Evolutionary conservation across 2,113 vertebrate species (phyloP).

Genomic region (Odocoileus hemionus): DNA sequence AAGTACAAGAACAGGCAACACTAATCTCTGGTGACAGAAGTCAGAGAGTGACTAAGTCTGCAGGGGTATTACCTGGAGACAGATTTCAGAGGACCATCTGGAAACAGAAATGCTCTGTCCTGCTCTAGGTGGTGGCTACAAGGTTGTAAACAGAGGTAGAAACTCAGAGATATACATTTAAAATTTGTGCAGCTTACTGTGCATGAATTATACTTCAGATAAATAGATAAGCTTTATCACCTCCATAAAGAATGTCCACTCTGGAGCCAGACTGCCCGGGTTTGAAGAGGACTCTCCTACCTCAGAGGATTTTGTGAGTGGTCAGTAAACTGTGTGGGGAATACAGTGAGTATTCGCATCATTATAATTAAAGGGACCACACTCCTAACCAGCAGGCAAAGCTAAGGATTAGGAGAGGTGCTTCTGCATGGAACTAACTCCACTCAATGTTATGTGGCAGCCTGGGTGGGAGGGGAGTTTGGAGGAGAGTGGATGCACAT

Average conservation of each 20-base stretch:
- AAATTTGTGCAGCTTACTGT: neutral
- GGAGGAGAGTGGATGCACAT: neutral
- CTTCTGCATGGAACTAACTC: neutral
- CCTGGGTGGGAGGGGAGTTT: neutral
- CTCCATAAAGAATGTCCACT: neutral
- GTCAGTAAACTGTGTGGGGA: neutral
- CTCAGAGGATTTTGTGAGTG: neutral
- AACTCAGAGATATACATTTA: neutral
- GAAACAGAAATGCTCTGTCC: neutral
- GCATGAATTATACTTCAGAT: neutral
- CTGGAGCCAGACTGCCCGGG: neutral
- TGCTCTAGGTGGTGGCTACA: neutral
- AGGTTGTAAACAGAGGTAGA: neutral
- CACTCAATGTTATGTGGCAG: neutral
- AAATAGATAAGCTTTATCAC: neutral
- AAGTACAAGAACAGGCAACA: neutral
- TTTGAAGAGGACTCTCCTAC: neutral
- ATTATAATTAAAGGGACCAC: neutral
- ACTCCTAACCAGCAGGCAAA: neutral
- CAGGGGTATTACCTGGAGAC: neutral
- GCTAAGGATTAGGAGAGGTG: neutral
- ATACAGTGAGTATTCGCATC: neutral
- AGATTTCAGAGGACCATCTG: neutral
- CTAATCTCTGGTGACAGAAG: neutral
- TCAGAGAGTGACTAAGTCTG: neutral